These are phyloP conservation scores for Ormyrus rosae DNA, from an alignment of 2,888 invertebrate genomes.

Conservation along the genomic window DNA sequence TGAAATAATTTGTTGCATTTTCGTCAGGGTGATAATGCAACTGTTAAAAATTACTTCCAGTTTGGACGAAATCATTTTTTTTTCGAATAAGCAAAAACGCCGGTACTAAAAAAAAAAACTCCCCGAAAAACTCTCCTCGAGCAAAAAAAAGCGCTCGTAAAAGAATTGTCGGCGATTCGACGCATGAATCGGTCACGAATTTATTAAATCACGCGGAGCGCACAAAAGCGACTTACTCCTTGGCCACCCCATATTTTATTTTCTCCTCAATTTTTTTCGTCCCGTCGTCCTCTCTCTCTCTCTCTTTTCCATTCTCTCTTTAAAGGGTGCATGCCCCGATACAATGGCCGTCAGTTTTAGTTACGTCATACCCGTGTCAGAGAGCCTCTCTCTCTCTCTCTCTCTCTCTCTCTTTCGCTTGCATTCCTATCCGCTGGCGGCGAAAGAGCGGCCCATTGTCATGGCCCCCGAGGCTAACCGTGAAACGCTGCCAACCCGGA, in stretches of 20 bases:
- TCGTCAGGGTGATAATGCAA: no score
- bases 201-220: slow-evolving; percentile 40
- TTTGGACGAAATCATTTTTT: no score
- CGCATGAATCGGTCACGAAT: slow-evolving; percentile 1
- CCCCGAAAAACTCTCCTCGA: not conserved
- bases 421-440: slow-evolving; percentile 41
- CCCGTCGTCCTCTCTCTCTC: not conserved
- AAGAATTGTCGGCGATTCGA: no score
- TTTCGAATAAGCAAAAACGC: no score
- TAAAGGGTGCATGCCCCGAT: slow-evolving; percentile 56
- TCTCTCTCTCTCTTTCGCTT: slow-evolving; percentile 16
- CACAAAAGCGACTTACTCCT: slow-evolving; percentile 13
- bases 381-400: not conserved
- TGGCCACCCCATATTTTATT: slow-evolving; percentile 18
- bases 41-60: no score
- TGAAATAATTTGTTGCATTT: no score
- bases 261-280: slow-evolving; percentile 2
- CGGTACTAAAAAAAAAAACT: not conserved
- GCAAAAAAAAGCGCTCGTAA: not conserved
- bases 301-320: not conserved
- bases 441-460: slow-evolving; percentile 41
- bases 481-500: slow-evolving; percentile 21
- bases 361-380: slow-evolving; percentile 71
- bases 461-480: slow-evolving; percentile 38
- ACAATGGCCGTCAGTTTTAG: slow-evolving; percentile 73